phyloP scores from a whole-genome alignment of 2,113 vertebrate genomes.

The Mesoclemmys tuberculata region DNA sequence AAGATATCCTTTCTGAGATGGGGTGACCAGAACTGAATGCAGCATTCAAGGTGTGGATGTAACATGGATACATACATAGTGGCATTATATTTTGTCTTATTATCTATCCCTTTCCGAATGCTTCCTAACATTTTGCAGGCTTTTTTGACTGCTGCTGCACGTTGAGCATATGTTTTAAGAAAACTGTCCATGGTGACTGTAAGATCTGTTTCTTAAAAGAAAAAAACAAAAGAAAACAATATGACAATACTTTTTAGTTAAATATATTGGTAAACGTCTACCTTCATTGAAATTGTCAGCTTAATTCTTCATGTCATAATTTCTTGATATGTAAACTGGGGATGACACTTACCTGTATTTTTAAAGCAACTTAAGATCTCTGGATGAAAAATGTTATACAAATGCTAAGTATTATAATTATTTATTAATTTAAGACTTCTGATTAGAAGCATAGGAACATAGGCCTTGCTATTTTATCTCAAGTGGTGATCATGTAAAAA shows the following conservation, averaged over 20 bases:
- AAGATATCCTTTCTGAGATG: background rate
- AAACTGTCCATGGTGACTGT: background rate
- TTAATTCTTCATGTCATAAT: rapidly evolving
- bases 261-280: background rate
- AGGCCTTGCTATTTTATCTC: background rate
- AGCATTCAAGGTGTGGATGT: background rate
- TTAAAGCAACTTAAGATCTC: background rate
- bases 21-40: too few relatives aligned
- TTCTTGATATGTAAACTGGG: background rate
- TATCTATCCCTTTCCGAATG: background rate
- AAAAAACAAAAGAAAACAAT: background rate
- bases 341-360: background rate
- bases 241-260: background rate
- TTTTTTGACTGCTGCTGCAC: background rate
- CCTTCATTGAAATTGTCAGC: rapidly evolving
- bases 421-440: background rate
- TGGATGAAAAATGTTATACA: background rate
- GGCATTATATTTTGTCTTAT: background rate
- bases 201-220: background rate
- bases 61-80: background rate
- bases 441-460: rapidly evolving
- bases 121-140: background rate
- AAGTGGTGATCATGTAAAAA: rapidly evolving
- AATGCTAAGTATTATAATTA: rapidly evolving
- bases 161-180: background rate